Evolutionary conservation across 2,797 vertebrate genomes (phyloP).

Genomic region (Gymnothorax javanicus): DNA sequence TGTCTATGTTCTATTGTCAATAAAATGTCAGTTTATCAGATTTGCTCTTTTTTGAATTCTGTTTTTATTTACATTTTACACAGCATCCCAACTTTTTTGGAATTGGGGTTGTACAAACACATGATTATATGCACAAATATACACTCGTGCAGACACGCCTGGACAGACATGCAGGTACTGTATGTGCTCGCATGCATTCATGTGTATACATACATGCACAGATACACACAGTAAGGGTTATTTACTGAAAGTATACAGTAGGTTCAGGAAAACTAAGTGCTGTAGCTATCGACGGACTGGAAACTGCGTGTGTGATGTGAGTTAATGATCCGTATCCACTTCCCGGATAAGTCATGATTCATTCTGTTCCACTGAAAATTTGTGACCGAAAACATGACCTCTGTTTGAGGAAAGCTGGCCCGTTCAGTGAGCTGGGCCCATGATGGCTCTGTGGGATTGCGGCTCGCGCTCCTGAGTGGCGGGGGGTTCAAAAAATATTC

Average conservation of each 20-base stretch:
- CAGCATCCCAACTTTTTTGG: too few species aligned
- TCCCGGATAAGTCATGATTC: conserved; percentile 50
- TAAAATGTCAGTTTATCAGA: too few species aligned
- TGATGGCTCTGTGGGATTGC: background rate
- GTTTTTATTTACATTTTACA: too few species aligned
- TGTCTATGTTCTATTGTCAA: too few species aligned
- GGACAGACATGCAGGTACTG: background rate
- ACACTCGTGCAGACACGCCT: background rate
- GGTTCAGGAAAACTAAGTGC: background rate
- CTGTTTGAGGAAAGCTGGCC: background rate
- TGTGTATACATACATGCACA: background rate
- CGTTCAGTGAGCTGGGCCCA: background rate
- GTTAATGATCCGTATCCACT: conserved; percentile 48
- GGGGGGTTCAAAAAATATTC: background rate
- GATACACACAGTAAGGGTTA: background rate
- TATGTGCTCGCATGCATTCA: conserved; percentile 11
- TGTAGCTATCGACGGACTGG: background rate
- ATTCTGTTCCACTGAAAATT: conserved; percentile 22
- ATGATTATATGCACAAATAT: background rate
- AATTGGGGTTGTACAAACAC: too few species aligned
- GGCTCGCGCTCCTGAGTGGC: background rate
- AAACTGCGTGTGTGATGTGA: conserved; percentile 10
- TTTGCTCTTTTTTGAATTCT: too few species aligned
- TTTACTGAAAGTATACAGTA: too few species aligned
- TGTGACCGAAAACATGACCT: conserved; percentile 8